phyloP scores from a whole-genome alignment of 2,797 vertebrate species.

The Pseudocheirus occidentalis region DNA sequence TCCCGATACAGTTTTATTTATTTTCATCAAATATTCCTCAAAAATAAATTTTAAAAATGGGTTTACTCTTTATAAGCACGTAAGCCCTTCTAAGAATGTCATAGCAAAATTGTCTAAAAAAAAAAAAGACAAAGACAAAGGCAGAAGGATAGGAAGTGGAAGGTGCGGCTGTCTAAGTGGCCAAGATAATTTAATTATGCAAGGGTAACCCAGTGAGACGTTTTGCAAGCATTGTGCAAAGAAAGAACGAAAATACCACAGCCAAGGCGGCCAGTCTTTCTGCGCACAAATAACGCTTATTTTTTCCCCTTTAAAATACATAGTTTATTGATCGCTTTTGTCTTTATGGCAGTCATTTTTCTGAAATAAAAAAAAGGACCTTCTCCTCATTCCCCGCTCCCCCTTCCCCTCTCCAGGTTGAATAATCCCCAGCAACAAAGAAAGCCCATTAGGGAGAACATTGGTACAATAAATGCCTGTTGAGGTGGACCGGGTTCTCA shows the following conservation, averaged over 20 bases:
- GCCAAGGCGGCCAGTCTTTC: not conserved
- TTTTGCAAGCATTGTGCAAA: not conserved
- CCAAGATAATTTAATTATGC: not conserved
- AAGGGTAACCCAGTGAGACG: not conserved
- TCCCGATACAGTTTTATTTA: not conserved
- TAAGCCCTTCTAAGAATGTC: not conserved
- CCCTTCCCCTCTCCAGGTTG: not conserved
- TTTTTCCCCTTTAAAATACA: not conserved
- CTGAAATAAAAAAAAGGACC: not conserved
- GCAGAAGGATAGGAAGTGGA: not conserved
- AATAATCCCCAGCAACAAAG: not conserved
- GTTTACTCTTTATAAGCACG: not conserved
- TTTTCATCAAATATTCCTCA: not conserved
- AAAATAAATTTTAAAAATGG: not conserved
- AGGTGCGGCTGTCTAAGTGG: not conserved
- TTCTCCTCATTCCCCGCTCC: not conserved
- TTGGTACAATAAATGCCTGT: not conserved
- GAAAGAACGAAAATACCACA: not conserved
- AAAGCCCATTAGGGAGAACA: not conserved
- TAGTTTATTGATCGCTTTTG: not conserved
- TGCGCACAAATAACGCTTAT: not conserved
- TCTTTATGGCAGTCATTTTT: not conserved
- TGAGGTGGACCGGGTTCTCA: not conserved
- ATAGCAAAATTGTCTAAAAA: not conserved
- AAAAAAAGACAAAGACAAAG: not conserved